Evolutionary conservation across 2,797 vertebrate genomes (phyloP), one percentile per base, ranked within the genome.

Genomic region (Sebastes kiyomatsui): DNA sequence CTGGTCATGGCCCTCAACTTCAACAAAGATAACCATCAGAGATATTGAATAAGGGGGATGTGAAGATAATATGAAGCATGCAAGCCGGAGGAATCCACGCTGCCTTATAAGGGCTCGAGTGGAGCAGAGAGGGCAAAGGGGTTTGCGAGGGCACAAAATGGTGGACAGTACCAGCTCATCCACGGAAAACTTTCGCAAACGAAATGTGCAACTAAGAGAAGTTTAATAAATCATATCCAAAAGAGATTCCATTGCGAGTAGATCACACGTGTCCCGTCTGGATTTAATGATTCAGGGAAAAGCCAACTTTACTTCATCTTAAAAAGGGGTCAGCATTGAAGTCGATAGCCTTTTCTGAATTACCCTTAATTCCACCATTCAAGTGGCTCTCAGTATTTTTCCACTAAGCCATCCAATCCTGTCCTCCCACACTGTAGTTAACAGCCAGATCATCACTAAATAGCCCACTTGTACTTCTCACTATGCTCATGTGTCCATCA

Each of bases 1-100:
- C 81, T 87, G 83, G 83, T 87, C 85, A 84, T 72, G 86, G 88
- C 81, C 86, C 86, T 92, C 77, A 88, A 86, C 79, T 89, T 85
- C 88, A 86, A 85, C 87, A 82, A 69, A 92, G 92, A 94, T 92
- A 94, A 90, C 83, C 91, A 94, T 93, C 93, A 83, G 76, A 82
- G 84, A 91, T 91, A 93, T 88, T 92, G 83, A 92, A 89, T 87
- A 87, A 86, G 86, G 88, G 81, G 85, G 91, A 91, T 90, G 88
- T 84, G 87, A 81, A 92, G 92, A 93, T 94, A 93, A 93, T 87
- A 88, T 12, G 79, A 92, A 88, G 88, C 87, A 88, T 90, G 79
- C 81, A 83, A 87, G 84, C 84, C 87, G 54, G 88, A 93, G 86
- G 88, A 91, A 89, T 91, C 82, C 74, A 66, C 0, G 25, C 80